Percentiles rank a stretch among this genome's conserved stretches.
Evolutionary conservation across 2,888 invertebrate genomes (phyloP).

Genomic region (Acrocyrtus sp.): DNA sequence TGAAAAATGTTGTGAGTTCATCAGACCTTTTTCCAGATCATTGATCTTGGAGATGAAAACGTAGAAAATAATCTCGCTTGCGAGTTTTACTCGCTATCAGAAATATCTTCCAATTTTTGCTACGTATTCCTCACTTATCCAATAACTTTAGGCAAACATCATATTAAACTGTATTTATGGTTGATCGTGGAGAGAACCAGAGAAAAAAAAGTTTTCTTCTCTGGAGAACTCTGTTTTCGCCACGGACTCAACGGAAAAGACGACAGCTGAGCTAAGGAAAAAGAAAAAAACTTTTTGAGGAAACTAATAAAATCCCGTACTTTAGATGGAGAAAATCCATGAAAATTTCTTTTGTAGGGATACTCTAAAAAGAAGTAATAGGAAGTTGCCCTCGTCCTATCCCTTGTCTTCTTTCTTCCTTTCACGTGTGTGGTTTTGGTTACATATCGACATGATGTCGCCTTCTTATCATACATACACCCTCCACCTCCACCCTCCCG

Average conservation of each 20-base stretch:
- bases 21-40: not conserved
- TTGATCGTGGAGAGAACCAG: not conserved
- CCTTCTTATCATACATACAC: not conserved
- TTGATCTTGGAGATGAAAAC: slow-evolving; percentile 3
- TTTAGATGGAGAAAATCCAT: not conserved
- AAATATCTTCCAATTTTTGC: not conserved
- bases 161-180: slow-evolving; percentile 14
- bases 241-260: not conserved
- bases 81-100: not conserved
- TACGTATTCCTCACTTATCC: not conserved
- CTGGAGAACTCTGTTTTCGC: not conserved
- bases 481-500: not conserved
- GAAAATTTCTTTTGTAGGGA: not conserved
- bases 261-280: not conserved
- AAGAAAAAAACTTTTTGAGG: not conserved
- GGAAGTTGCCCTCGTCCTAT: too few relatives aligned
- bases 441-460: not conserved
- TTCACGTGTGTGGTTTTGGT: too few relatives aligned
- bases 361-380: too few relatives aligned
- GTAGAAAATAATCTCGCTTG: too few relatives aligned
- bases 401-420: too few relatives aligned
- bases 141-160: slow-evolving; percentile 1
- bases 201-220: not conserved
- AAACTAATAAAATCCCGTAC: slow-evolving; percentile 16
- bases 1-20: not conserved